Conservation (phyloP, 2,113 vertebrate genomes). For the Oryctolagus cuniculus region mOryCun1.1 NC_091441.1:33699001-33699500, state of each 20-base stretch:
- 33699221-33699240: neutral
- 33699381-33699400: neutral
- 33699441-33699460: neutral
- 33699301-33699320: neutral
- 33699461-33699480: neutral
- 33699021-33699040: too few species aligned
- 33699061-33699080: too few species aligned
- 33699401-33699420: neutral
- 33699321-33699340: neutral
- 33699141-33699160: conserved; percentile 16
- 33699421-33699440: neutral
- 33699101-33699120: too few species aligned
- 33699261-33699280: neutral
- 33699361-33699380: neutral
- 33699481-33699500: neutral
- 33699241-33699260: neutral
- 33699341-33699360: neutral
- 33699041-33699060: too few species aligned
- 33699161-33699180: conserved; percentile 5
- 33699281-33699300: neutral
- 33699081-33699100: too few species aligned
- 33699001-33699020: too few species aligned
- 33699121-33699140: conserved; percentile 25
- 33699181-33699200: neutral
- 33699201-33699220: neutral